Percentiles rank a stretch among this genome's conserved stretches.
Evolutionary conservation across 2,797 vertebrate genomes (phyloP).

Genomic region (Chlorospingus semifuscus): DNA sequence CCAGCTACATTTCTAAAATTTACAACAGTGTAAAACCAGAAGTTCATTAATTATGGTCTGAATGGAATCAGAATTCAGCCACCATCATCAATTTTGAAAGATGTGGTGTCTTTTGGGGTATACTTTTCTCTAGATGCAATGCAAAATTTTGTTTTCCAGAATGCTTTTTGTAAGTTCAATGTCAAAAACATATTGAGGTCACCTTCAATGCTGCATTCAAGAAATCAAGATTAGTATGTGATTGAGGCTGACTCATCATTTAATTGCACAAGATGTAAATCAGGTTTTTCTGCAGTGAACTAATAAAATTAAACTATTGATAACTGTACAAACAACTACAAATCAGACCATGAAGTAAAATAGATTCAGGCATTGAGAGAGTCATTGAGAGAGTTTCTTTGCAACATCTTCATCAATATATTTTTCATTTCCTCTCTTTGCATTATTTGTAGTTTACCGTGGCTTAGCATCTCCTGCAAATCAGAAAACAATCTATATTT

Average conservation of each 20-base stretch:
- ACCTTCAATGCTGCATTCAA: constrained; percentile 5
- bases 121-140: not conserved
- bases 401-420: not conserved
- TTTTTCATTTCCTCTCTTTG: not conserved
- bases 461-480: not conserved
- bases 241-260: constrained; percentile 45
- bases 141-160: not conserved
- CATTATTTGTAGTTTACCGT: not conserved
- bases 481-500: not conserved
- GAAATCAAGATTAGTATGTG: not conserved
- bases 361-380: not conserved
- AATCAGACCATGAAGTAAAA: constrained; percentile 23
- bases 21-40: not conserved
- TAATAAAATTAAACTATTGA: constrained; percentile 61
- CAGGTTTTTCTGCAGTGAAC: constrained; percentile 32
- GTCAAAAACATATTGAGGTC: constrained; percentile 23
- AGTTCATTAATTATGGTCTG: not conserved
- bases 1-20: constrained; percentile 21
- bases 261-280: constrained; percentile 54
- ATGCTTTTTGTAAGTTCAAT: not conserved
- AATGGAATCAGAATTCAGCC: not conserved
- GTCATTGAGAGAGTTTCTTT: not conserved
- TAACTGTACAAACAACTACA: constrained; percentile 44
- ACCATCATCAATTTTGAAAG: not conserved
- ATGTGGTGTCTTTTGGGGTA: not conserved